These are phyloP conservation scores for Ploceus nigricollis DNA, from an alignment of 2,113 vertebrate genomes.

Conservation along the genomic window DNA sequence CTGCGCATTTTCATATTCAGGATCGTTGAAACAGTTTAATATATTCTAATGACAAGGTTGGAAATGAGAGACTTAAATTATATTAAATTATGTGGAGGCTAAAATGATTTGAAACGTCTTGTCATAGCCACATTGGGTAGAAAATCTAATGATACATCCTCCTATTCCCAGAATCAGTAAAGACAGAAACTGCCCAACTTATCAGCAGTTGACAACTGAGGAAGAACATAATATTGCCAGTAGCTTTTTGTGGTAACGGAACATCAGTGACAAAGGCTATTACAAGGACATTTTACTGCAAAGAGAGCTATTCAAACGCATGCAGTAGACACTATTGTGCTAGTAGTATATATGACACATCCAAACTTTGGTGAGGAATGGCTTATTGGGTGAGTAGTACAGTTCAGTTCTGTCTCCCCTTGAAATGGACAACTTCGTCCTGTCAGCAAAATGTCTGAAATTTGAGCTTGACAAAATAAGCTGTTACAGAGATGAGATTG, in stretches of 20 bases:
- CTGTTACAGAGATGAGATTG: slow-evolving; percentile 5
- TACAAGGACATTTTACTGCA: background rate
- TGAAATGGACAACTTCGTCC: background rate
- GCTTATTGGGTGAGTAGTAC: background rate
- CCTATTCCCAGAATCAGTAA: background rate
- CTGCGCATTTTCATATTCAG: slow-evolving; percentile 38
- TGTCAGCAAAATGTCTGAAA: background rate
- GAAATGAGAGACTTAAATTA: slow-evolving; percentile 16
- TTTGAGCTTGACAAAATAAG: background rate
- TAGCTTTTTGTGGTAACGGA: background rate
- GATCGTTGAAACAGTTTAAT: slow-evolving; percentile 51
- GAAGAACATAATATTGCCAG: background rate
- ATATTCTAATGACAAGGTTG: slow-evolving; percentile 23
- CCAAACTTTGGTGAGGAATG: background rate
- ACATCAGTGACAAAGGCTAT: background rate
- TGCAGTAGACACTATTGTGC: background rate
- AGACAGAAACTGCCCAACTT: background rate
- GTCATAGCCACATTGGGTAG: background rate
- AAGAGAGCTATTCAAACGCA: background rate
- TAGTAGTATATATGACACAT: background rate
- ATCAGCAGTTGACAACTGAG: background rate
- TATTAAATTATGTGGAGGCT: slow-evolving; percentile 4
- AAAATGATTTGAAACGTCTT: background rate
- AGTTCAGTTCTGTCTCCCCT: background rate
- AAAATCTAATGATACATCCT: background rate